Evolutionary conservation across 2,888 invertebrate genomes (phyloP).

Genomic region (Tillus elongatus): DNA sequence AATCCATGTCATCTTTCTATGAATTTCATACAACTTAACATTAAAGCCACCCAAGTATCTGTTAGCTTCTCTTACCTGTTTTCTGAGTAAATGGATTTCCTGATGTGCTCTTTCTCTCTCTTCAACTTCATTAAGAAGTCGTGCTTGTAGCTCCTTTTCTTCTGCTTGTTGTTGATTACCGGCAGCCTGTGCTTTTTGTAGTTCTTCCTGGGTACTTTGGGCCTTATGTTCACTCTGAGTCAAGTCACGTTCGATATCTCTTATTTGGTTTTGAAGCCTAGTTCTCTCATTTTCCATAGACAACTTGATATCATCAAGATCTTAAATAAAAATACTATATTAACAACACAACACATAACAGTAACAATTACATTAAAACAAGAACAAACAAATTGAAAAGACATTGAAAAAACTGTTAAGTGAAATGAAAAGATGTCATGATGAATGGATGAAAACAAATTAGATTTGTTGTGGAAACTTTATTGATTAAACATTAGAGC

Average conservation of each 20-base stretch:
- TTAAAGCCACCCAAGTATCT: no score
- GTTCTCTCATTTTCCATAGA: slow-evolving; percentile 66
- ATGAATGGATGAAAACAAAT: not conserved
- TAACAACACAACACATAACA: not conserved
- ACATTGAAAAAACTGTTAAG: not conserved
- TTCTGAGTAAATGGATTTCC: slow-evolving; percentile 63
- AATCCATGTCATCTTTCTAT: no score
- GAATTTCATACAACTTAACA: no score
- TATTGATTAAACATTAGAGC: no score
- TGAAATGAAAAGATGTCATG: not conserved
- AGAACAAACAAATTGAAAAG: no score
- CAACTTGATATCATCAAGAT: slow-evolving; percentile 69
- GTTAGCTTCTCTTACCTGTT: slow-evolving; percentile 59
- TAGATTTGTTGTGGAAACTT: no score
- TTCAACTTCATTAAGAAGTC: slow-evolving; percentile 57
- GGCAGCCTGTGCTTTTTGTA: slow-evolving; percentile 59
- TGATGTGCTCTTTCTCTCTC: slow-evolving; percentile 67
- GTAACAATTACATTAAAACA: no score
- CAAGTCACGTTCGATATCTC: slow-evolving; percentile 65
- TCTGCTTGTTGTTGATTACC: slow-evolving; percentile 63
- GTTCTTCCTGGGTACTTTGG: slow-evolving; percentile 54
- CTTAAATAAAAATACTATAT: slow-evolving; percentile 34
- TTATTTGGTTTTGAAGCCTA: slow-evolving; percentile 58
- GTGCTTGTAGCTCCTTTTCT: slow-evolving; percentile 66
- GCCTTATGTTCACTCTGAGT: slow-evolving; percentile 64